Base-by-base conservation (phyloP, 2,797 vertebrate genomes). In the Manis crassicaudata region DNA sequence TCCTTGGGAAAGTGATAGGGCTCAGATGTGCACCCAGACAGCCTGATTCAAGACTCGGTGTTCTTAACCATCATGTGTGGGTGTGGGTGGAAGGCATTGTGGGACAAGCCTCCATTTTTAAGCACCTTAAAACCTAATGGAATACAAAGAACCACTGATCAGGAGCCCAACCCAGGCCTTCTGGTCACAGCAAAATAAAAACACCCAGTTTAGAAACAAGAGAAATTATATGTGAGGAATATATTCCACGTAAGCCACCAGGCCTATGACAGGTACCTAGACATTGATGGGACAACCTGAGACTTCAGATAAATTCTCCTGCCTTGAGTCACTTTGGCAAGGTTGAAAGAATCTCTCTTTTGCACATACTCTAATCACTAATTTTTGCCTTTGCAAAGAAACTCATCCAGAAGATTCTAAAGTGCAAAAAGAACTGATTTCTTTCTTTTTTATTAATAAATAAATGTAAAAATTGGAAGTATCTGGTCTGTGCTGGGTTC, bases 161-260 rank as follows among this genome's bases (percentile, higher is more conserved):
- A 21, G 23, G 60, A 81, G 17, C 21, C 54, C 32, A 40, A 35
- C 50, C 18, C n/a, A 40, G 23, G 6, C 54, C 83, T 91, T 62
- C 20, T 29, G 67, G 40, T n/a, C 35, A 25, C 4, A 2, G 20
- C 3, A 32, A 65, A 37, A 23, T 76, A 67, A 72, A 23, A 85
- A 70, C 29, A 65, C 27, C 68, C 14, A 17, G 56, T 23, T 88
- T 76, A 93, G 35, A 80, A 72, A 86, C 68, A 68, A 96, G 16
- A 70, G 21, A 95, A 76, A 63, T 82, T 32, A 50, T 68, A 67
- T 52, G 5, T 29, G n/a, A 73, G 29, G 37, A 68, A 63, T 40
- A 32, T 10, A 67, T 83, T 84, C 43, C 46, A 86, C 88, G 79
- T 80, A 62, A 37, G 27, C 46, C 43, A 7, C 16, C 17, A 2